phyloP scores from a whole-genome alignment of 1,140 invertebrate genomes.

The Pseudachorutes palmiensis region DNA sequence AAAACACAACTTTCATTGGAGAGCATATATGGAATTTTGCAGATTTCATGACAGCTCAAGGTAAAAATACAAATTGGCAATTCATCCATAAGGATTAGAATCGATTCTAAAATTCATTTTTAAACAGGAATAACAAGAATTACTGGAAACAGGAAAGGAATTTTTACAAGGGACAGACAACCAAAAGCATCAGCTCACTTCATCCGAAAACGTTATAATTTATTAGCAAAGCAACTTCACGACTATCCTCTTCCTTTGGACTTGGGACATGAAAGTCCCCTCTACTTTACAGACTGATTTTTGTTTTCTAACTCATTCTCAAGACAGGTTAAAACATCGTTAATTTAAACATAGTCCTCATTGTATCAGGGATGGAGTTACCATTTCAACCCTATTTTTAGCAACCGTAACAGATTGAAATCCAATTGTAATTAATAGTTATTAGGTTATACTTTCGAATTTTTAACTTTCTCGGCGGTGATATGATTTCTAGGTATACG shows the following conservation, averaged over 20 bases:
- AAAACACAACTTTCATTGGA: constrained; percentile 49
- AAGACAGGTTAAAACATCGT: too few species aligned
- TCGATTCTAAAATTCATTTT: not conserved
- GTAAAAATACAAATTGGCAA: constrained; percentile 4
- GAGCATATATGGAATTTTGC: constrained; percentile 54
- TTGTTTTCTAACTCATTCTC: too few species aligned
- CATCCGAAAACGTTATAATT: constrained; percentile 43
- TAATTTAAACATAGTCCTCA: too few species aligned
- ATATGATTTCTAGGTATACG: too few species aligned
- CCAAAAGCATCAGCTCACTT: constrained; percentile 52
- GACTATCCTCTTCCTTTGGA: constrained; percentile 31
- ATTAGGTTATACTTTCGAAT: too few species aligned
- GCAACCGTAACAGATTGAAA: too few species aligned
- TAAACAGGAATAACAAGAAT: constrained; percentile 43
- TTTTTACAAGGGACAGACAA: constrained; percentile 53
- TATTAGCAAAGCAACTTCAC: constrained; percentile 33
- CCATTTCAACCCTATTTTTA: too few species aligned
- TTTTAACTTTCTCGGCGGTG: too few species aligned
- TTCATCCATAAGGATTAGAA: not conserved
- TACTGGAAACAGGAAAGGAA: constrained; percentile 53
- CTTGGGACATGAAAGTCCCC: constrained; percentile 16
- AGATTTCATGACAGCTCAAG: constrained; percentile 50
- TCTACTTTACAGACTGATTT: constrained; percentile 17
- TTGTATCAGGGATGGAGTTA: too few species aligned
- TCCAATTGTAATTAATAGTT: too few species aligned